Evolutionary conservation across 2,888 invertebrate genomes (phyloP).

Genomic region (Tinea semifulvella): DNA sequence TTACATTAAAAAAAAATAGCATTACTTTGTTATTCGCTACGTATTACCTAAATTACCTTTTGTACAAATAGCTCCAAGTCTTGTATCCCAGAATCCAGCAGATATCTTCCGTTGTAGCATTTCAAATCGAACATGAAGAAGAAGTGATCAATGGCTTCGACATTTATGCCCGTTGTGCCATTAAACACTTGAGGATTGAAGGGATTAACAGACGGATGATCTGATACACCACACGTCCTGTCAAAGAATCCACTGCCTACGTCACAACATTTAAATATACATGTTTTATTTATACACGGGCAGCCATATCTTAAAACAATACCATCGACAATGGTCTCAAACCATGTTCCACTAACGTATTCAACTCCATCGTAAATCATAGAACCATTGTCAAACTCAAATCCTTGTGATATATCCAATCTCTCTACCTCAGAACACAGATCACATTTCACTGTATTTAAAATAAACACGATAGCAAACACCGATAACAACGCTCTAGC

Average conservation of each 20-base stretch:
- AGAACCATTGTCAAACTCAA: constrained; percentile 32
- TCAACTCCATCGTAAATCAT: constrained; percentile 37
- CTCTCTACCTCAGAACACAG: constrained; percentile 28
- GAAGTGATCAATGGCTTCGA: constrained; percentile 35
- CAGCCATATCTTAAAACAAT: constrained; percentile 33
- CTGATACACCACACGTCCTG: constrained; percentile 27
- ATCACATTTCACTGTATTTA: constrained; percentile 22
- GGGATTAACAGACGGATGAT: constrained; percentile 28
- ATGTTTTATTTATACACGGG: constrained; percentile 42
- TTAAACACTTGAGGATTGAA: constrained; percentile 45
- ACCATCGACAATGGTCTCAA: constrained; percentile 31
- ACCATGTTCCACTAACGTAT: constrained; percentile 37
- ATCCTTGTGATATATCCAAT: constrained; percentile 41
- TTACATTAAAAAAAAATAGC: constrained; percentile 21
- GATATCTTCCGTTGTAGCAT: constrained; percentile 35
- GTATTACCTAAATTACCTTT: constrained; percentile 30
- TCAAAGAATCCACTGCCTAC: constrained; percentile 29
- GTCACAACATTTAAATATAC: constrained; percentile 48
- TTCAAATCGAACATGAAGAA: constrained; percentile 36
- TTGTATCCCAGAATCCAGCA: constrained; percentile 30
- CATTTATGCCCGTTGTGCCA: constrained; percentile 27
- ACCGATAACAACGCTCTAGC: background rate
- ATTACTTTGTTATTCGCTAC: background rate
- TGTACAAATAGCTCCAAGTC: constrained; percentile 41
- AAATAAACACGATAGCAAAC: constrained; percentile 2